Conservation (phyloP, 2,888 invertebrate genomes). For the Chromoteleia sp. region DNA sequence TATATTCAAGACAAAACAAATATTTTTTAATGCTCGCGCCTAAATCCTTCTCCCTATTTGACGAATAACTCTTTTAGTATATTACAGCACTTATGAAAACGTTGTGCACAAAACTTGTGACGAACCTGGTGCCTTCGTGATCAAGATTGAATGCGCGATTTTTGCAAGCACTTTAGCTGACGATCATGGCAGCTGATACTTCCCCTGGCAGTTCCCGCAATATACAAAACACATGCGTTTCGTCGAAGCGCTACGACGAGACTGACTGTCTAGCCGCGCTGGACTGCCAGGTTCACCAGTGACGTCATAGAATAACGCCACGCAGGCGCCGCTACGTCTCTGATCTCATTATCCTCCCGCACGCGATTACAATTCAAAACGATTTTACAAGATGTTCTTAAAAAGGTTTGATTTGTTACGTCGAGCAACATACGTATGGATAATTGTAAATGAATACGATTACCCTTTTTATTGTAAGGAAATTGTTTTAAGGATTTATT, state of each 20-base stretch:
- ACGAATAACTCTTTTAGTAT: not conserved
- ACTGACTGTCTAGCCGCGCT: conserved; percentile 82
- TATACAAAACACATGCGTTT: conserved; percentile 65
- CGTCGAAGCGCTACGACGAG: conserved; percentile 80
- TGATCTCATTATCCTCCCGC: conserved; percentile 59
- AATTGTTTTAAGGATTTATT: too few relatives aligned
- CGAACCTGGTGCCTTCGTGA: not conserved
- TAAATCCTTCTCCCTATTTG: not conserved
- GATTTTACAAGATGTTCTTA: conserved; percentile 5
- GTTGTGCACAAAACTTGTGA: conserved; percentile 5
- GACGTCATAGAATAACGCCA: conserved; percentile 79
- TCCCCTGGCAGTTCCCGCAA: conserved; percentile 34
- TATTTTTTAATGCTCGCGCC: conserved; percentile 4
- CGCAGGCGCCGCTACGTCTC: conserved; percentile 80
- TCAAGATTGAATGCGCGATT: not conserved
- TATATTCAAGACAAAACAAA: not conserved
- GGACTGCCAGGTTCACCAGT: conserved; percentile 80
- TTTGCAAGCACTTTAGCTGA: conserved; percentile 4
- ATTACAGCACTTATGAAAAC: not conserved
- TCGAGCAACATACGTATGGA: too few relatives aligned
- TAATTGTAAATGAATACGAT: too few relatives aligned
- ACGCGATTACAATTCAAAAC: conserved; percentile 48
- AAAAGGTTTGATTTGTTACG: too few relatives aligned
- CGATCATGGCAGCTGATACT: conserved; percentile 22
- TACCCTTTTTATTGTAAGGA: too few relatives aligned